Percentiles rank a stretch among this genome's conserved stretches.
phyloP scores from a whole-genome alignment of 2,888 invertebrate genomes.

The Heliconius ismenius region DNA sequence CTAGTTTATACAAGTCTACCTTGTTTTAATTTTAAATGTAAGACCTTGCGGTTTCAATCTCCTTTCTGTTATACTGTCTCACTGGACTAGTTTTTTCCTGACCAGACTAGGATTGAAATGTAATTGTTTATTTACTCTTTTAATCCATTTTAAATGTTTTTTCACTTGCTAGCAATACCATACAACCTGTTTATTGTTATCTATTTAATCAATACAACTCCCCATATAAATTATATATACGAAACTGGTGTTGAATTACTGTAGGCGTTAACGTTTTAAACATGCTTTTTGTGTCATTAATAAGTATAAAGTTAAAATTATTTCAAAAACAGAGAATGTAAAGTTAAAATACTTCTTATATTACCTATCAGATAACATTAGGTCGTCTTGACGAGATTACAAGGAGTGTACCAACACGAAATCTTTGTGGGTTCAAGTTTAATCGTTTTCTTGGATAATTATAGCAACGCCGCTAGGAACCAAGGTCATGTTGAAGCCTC shows the following conservation, averaged over 20 bases:
- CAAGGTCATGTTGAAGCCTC: too few species aligned
- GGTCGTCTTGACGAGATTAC: background rate
- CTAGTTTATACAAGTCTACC: conserved; percentile 46
- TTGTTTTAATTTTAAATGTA: conserved; percentile 42
- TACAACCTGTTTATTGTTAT: conserved; percentile 8
- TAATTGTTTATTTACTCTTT: conserved; percentile 30
- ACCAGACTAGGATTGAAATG: conserved; percentile 27
- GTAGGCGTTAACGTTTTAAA: too few species aligned
- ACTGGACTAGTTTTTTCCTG: conserved; percentile 30
- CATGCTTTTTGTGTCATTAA: too few species aligned
- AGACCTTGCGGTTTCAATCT: conserved; percentile 30
- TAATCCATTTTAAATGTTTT: conserved; percentile 4
- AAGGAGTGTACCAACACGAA: background rate
- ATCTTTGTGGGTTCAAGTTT: background rate
- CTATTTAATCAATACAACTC: conserved; percentile 10
- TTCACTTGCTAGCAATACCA: background rate
- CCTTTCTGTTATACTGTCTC: conserved; percentile 28
- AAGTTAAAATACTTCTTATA: too few species aligned
- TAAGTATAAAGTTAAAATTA: too few species aligned
- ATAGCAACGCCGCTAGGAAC: too few species aligned
- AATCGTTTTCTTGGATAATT: background rate
- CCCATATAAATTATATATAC: background rate
- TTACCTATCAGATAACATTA: too few species aligned
- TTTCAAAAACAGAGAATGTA: too few species aligned
- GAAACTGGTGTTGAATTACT: background rate